Percentiles rank a stretch among this genome's conserved stretches.
phyloP scores from a whole-genome alignment of 2,113 vertebrate genomes.

The Cavia porcellus region DNA sequence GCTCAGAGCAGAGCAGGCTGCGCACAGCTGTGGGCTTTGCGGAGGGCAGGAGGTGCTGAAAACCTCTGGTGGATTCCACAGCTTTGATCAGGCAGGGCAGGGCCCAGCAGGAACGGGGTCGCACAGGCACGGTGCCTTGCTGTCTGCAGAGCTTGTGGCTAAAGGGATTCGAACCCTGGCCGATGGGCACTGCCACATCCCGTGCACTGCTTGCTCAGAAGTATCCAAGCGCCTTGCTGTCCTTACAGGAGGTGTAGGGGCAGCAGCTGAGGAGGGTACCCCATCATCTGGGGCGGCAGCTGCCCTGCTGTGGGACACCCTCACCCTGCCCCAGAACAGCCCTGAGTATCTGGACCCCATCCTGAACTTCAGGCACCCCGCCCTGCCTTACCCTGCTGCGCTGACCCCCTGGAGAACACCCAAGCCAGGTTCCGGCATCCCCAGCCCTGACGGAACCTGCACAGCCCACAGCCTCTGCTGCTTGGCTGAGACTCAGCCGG shows the following conservation, averaged over 20 bases:
- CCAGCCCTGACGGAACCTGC: neutral
- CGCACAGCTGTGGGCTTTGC: constrained; percentile 43
- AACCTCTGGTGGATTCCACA: neutral
- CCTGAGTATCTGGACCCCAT: neutral
- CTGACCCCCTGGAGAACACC: neutral
- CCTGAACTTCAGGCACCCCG: neutral
- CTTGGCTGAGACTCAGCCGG: neutral
- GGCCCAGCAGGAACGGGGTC: fast-evolving
- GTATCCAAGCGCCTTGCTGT: fast-evolving
- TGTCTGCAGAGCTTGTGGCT: neutral
- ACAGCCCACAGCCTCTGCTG: neutral
- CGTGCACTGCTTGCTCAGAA: neutral
- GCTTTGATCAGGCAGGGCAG: constrained; percentile 65
- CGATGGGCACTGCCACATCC: neutral
- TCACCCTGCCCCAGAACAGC: neutral
- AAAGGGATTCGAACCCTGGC: neutral
- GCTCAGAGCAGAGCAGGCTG: constrained; percentile 56
- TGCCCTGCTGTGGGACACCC: neutral
- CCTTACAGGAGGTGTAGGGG: neutral
- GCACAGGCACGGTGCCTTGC: neutral
- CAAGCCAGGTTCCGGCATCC: neutral
- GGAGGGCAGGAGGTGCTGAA: constrained; percentile 39
- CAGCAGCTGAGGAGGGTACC: no score
- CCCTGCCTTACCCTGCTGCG: neutral
- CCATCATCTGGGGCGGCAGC: neutral